Evolutionary conservation across 1,140 invertebrate species (phyloP).

Genomic region (Coptotermes formosanus): DNA sequence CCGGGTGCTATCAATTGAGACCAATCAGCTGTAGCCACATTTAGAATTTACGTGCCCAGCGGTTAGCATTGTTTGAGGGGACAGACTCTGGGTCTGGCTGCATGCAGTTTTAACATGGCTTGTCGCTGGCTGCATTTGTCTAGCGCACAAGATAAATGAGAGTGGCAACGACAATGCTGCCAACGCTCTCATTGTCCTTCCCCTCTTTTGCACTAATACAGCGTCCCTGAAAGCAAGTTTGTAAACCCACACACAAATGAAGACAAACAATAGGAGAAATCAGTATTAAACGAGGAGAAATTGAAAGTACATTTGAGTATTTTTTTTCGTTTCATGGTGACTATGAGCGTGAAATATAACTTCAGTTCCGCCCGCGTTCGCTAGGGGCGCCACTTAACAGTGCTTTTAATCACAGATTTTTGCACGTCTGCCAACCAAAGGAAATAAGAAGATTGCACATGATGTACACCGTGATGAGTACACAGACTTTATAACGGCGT

Average conservation of each 20-base stretch:
- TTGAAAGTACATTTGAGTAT: neutral
- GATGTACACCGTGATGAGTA: too few species aligned
- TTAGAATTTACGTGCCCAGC: neutral
- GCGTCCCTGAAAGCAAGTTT: neutral
- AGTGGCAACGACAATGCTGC: neutral
- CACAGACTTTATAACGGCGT: too few species aligned
- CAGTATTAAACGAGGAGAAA: neutral
- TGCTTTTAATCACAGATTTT: neutral
- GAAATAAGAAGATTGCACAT: too few species aligned
- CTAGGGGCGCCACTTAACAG: neutral
- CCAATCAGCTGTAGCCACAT: neutral
- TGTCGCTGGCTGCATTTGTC: neutral
- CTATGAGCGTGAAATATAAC: neutral
- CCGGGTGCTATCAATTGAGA: neutral
- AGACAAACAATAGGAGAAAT: constrained; percentile 7
- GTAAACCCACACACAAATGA: neutral
- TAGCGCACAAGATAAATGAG: neutral
- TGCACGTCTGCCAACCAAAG: neutral
- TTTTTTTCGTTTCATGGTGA: neutral
- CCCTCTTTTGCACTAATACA: neutral
- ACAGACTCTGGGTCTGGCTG: neutral
- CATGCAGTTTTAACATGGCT: neutral
- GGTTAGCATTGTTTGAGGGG: neutral
- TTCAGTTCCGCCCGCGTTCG: neutral
- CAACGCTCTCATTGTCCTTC: neutral